These are phyloP conservation scores for Ophion slaviceki DNA, from an alignment of 2,888 invertebrate species.

Conservation along the genomic window DNA sequence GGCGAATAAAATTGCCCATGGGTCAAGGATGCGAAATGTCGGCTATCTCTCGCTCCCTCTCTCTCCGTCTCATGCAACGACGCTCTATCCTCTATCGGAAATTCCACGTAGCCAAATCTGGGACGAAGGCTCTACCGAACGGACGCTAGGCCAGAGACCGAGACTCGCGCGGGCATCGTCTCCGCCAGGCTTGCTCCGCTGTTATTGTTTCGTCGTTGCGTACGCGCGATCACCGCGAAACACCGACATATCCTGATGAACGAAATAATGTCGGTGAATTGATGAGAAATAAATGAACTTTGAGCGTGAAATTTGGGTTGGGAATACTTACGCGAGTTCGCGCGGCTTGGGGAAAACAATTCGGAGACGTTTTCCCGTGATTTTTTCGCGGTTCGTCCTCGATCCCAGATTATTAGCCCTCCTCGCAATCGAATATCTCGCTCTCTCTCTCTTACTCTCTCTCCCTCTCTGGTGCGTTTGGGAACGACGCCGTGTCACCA, in stretches of 20 bases:
- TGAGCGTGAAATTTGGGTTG: not conserved
- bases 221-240: not conserved
- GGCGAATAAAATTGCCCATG: not conserved
- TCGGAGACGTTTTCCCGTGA: not conserved
- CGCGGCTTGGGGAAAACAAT: not conserved
- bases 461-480: not conserved
- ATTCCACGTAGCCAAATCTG: not conserved
- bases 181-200: conserved; percentile 27
- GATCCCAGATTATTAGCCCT: conserved; percentile 6
- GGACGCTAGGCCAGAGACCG: not conserved
- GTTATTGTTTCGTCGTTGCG: conserved; percentile 6
- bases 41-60: not conserved
- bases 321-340: conserved; percentile 31
- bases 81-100: not conserved
- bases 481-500: conserved; percentile 51
- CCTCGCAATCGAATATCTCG: not conserved
- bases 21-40: not conserved
- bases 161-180: conserved; percentile 1
- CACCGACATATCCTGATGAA: conserved; percentile 28
- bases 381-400: conserved; percentile 15
- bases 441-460: not conserved
- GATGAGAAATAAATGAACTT: not conserved
- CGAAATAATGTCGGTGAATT: not conserved
- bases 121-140: too few relatives aligned
- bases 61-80: not conserved